Evolutionary conservation across 2,113 vertebrate genomes (phyloP), one percentile per base, ranked within the genome.

Genomic region (Hydrolagus affinis): DNA sequence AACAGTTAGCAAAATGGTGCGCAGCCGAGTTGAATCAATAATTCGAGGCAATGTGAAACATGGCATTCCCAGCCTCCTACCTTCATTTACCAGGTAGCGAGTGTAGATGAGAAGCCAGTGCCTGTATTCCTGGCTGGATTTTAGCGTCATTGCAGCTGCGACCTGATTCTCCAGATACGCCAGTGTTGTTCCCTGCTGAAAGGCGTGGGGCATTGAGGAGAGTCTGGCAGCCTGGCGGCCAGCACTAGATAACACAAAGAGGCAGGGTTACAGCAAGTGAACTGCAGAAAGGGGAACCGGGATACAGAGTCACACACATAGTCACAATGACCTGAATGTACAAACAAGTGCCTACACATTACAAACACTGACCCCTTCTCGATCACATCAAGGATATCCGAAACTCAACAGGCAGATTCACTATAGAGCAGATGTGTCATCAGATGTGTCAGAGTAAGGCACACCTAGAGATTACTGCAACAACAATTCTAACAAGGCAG

Each of bases 71-170:
- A 85, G 83, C 57, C 85, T 56, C 93, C 93, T 88, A 99, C 98
- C 98, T 95, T 99, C 97, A n/a, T 96, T 98, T 87, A 98, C 98
- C 0, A 99, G 95, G 92, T 97, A 98, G 77, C 97, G 95, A 78
- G 97, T 94, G 89, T 99, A 99, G 91, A 98, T 95, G 89, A 99
- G 96, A 88, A 99, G 94, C 98, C 97, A 99, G 90, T 98, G 96
- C 86, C 95, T 94, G 87, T 98, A 98, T 89, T 99, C 98, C 0
- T 94, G 93, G 85, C 95, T 94, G 23, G 98, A 99, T 44, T 95
- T 96, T 87, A 99, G 90, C 0, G 91, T 93, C 85, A 97, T 94
- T 0, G 96, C 94, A 0, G 96, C 94, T 0, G 95, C 96, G 76
- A 98, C 94, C 94, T 99, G 98, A 88, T 94, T 97, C 94, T 99